A percentile compares a stretch with the other conserved stretches of the same genome.
These are phyloP conservation scores for Ochropacha duplaris DNA, from an alignment of 2,888 invertebrate species.

Conservation along the genomic window DNA sequence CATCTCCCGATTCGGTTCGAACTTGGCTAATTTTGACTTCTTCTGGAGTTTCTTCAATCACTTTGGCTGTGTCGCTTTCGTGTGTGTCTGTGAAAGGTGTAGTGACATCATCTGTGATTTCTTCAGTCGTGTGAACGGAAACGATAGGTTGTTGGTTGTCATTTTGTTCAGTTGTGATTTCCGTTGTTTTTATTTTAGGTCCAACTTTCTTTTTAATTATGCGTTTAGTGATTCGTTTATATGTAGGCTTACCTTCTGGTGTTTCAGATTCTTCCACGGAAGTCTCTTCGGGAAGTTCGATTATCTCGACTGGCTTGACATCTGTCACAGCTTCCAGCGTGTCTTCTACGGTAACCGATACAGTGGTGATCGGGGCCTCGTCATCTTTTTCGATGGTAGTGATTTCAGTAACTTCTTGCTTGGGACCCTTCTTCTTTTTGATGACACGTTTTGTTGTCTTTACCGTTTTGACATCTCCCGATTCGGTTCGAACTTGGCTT, in stretches of 20 bases:
- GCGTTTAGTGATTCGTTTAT: constrained; percentile 47
- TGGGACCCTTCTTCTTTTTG: constrained; percentile 63
- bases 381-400: constrained; percentile 46
- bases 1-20: constrained; percentile 36
- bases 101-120: constrained; percentile 23
- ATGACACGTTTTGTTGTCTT: constrained; percentile 66
- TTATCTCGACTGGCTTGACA: not conserved
- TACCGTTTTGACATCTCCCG: constrained; percentile 34
- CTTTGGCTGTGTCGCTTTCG: constrained; percentile 9
- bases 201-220: constrained; percentile 62
- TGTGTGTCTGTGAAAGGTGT: constrained; percentile 20
- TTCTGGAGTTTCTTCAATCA: not conserved
- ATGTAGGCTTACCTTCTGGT: constrained; percentile 43
- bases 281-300: constrained; percentile 20
- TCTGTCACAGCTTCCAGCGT: not conserved
- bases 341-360: constrained; percentile 9
- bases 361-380: constrained; percentile 25
- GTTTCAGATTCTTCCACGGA: constrained; percentile 37
- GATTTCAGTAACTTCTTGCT: constrained; percentile 49
- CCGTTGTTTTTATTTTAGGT: constrained; percentile 38
- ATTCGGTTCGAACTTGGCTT: constrained; percentile 57
- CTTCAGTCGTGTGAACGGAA: constrained; percentile 51
- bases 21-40: constrained; percentile 14
- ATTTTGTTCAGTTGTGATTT: constrained; percentile 22
- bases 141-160: constrained; percentile 48